phyloP scores from a whole-genome alignment of 2,888 invertebrate species.

The Drosophila affinis region DNA sequence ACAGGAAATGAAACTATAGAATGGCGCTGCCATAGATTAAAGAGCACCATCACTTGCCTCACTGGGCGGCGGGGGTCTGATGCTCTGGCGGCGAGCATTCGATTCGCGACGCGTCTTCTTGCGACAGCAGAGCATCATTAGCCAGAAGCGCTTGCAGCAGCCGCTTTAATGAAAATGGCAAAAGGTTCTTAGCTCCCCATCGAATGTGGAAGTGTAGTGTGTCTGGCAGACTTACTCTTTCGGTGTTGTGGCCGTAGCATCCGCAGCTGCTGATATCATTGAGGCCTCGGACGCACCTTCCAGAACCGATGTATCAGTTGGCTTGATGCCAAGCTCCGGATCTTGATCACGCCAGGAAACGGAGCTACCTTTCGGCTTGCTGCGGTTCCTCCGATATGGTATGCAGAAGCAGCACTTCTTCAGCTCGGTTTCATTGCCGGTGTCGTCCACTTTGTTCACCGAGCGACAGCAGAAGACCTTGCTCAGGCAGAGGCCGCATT shows the following conservation, averaged over 20 bases:
- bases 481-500: conserved; percentile 81
- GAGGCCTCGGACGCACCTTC: conserved; percentile 85
- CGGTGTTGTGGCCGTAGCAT: conserved; percentile 32
- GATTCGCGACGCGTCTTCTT: conserved; percentile 82
- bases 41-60: conserved; percentile 45
- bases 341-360: conserved; percentile 81
- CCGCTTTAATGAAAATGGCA: conserved; percentile 64
- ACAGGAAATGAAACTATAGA: neutral
- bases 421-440: conserved; percentile 77
- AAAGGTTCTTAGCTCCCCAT: too few species aligned
- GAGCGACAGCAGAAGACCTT: conserved; percentile 83
- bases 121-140: conserved; percentile 83
- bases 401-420: conserved; percentile 83
- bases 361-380: conserved; percentile 48
- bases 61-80: conserved; percentile 85
- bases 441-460: conserved; percentile 83
- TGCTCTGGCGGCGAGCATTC: conserved; percentile 85
- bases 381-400: conserved; percentile 80
- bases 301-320: conserved; percentile 84
- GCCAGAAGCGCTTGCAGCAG: conserved; percentile 81
- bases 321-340: conserved; percentile 74
- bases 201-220: neutral
- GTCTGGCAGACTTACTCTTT: conserved; percentile 53
- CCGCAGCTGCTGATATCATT: conserved; percentile 36
- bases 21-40: neutral